A percentile compares a stretch with the other conserved stretches of the same genome.
Conservation (phyloP, 2,797 vertebrate genomes). For the Aulostomus chinensis region DNA sequence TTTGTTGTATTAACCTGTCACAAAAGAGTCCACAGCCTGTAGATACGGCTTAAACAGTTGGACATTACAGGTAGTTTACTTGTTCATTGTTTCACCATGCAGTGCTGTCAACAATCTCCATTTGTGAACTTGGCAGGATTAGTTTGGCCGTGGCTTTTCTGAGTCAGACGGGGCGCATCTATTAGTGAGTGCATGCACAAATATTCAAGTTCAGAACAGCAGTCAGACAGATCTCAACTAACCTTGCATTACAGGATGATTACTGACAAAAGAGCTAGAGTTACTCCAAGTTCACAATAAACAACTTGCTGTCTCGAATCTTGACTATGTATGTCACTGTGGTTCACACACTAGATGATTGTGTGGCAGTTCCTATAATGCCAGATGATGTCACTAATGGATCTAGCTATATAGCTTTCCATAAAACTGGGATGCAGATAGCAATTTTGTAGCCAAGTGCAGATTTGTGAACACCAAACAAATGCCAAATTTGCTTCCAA, state of each 20-base stretch:
- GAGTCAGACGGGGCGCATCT: slow-evolving; percentile 38
- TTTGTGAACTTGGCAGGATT: slow-evolving; percentile 68
- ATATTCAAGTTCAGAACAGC: not conserved
- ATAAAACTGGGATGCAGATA: no score
- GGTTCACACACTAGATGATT: no score
- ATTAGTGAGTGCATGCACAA: slow-evolving; percentile 8
- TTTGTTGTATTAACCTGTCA: slow-evolving; percentile 35
- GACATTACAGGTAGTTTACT: slow-evolving; percentile 41
- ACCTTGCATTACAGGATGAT: slow-evolving; percentile 45
- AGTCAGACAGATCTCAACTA: slow-evolving; percentile 40
- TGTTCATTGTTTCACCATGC: slow-evolving; percentile 48
- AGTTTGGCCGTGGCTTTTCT: slow-evolving; percentile 57
- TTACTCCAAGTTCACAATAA: no score
- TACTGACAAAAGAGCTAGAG: not conserved
- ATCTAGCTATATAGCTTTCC: no score
- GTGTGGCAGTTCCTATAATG: no score
- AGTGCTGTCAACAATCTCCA: slow-evolving; percentile 53
- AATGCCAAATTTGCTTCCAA: no score
- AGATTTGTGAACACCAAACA: no score
- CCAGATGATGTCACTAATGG: no score
- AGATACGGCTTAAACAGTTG: slow-evolving; percentile 41
- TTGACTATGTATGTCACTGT: no score
- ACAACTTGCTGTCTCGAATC: no score
- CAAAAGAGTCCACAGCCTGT: slow-evolving; percentile 26
- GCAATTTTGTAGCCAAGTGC: no score